Evolutionary conservation across 1,140 invertebrate species (phyloP), one percentile per base, ranked within the genome.

Genomic region (Microplitis demolitor): DNA sequence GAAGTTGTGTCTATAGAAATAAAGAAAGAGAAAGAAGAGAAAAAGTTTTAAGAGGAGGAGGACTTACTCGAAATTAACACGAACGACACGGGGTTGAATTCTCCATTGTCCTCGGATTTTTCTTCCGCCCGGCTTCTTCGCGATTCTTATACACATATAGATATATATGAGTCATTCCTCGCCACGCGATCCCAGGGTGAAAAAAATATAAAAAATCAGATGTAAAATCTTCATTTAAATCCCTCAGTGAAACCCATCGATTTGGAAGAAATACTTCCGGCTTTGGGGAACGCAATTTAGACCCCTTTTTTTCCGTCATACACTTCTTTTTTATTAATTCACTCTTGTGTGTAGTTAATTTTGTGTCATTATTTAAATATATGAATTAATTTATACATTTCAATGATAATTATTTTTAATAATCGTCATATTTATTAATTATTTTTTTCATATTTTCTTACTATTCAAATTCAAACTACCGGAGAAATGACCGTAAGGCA

Each of bases 221-320:
- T 84, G 83, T 82, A 81, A 87, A 85, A 87, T 85, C 80, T 87
- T 84, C 82, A 87, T 87, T 85, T 87, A 83, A 70, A 61, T 72
- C 83, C 68, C 70, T 53, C 39, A 80, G 75, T 78, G 77, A 81
- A 78, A 79, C 73, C 72, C 84, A 85, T 77, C 85, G 83, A 79
- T 78, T 81, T 79, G 85, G 85, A 87, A 87, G 82, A 87, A 87
- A 87, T 86, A 87, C 85, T 87, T 87, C 85, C 84, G 85, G 79
- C 66, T 72, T 50, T 62, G 74, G 77, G 75, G 50, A 78, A 56
- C 31, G 31, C 51, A 51, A 39, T 39, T 54, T 66, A 54, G 61
- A 66, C 51, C 37, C 51, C 34, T 66, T 56, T 70, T 50, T 62
- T 61, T 8, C 24, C 53, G 37, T 45, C 6, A 45, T 14, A 14